Conservation (phyloP, 2,888 invertebrate genomes). For the Leptopterna dolabrata region DNA sequence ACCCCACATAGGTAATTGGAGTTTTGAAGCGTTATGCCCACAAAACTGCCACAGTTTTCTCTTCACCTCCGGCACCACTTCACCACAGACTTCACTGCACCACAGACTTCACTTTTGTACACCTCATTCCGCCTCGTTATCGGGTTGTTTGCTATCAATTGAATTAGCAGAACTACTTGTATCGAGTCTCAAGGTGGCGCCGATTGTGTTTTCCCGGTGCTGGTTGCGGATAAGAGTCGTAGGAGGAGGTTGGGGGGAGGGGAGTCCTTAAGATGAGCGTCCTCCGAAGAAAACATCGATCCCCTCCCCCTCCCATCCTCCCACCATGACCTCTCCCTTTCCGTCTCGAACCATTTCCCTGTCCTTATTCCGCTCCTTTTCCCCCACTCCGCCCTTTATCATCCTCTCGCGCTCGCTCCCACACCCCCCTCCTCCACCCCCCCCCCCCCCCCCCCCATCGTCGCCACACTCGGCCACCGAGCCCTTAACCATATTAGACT, state of each 20-base stretch:
- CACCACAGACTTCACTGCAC: too few relatives aligned
- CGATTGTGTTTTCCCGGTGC: not conserved
- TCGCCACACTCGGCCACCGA: not conserved
- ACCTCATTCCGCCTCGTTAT: not conserved
- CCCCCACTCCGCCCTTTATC: not conserved
- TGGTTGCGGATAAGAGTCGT: not conserved
- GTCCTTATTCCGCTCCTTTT: conserved; percentile 1
- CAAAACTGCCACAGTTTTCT: too few relatives aligned
- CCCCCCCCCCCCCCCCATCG: not conserved
- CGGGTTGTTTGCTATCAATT: not conserved
- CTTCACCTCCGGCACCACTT: too few relatives aligned
- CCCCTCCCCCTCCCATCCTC: not conserved
- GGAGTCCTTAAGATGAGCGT: not conserved
- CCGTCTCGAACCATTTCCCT: not conserved
- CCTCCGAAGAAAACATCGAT: conserved; percentile 24
- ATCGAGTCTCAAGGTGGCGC: conserved; percentile 1
- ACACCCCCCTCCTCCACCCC: not conserved
- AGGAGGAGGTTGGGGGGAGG: not conserved
- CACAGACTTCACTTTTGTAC: too few relatives aligned
- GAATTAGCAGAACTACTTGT: not conserved
- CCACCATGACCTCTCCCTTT: not conserved
- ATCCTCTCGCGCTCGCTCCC: too few relatives aligned
- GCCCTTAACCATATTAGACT: conserved; percentile 22
- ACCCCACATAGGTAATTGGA: too few relatives aligned
- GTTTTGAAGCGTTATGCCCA: too few relatives aligned